Conservation (phyloP, 1,140 invertebrate species). For the Drosophila gunungcola region DNA sequence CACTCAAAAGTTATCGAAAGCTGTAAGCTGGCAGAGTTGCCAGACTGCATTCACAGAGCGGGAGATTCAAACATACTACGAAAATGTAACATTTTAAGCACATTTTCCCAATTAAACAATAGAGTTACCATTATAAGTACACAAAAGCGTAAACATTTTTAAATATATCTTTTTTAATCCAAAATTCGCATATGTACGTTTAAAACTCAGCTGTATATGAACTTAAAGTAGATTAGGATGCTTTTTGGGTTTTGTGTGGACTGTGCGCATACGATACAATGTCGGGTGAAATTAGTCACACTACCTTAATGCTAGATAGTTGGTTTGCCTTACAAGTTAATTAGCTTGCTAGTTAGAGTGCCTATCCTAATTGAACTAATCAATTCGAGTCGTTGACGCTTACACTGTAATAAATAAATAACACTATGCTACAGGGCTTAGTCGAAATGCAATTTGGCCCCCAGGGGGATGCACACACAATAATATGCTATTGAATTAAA, state of each 20-base stretch:
- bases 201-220: background rate
- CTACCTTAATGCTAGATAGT: slow-evolving; percentile 19
- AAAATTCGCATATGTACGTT: slow-evolving; percentile 3
- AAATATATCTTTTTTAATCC: slow-evolving; percentile 1
- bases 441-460: slow-evolving; percentile 1
- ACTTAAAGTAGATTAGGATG: slow-evolving; percentile 35
- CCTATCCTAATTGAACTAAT: slow-evolving; percentile 25
- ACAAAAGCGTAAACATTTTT: background rate
- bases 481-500: background rate
- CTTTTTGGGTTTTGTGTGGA: background rate
- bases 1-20: too few species aligned
- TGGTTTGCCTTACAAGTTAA: slow-evolving; percentile 13
- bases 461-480: background rate
- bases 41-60: background rate
- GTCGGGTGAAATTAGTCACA: slow-evolving; percentile 29
- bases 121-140: too few species aligned
- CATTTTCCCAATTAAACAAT: too few species aligned
- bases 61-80: background rate
- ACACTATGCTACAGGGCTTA: slow-evolving; percentile 27
- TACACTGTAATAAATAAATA: slow-evolving; percentile 43
- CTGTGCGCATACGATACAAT: slow-evolving; percentile 7
- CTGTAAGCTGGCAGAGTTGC: background rate
- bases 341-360: slow-evolving; percentile 3
- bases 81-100: too few species aligned
- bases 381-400: slow-evolving; percentile 32